Evolutionary conservation across 30 jellyfish, hydroid and myxozoan species (phyloP).

Genomic region (Rhopilema esculentum): DNA sequence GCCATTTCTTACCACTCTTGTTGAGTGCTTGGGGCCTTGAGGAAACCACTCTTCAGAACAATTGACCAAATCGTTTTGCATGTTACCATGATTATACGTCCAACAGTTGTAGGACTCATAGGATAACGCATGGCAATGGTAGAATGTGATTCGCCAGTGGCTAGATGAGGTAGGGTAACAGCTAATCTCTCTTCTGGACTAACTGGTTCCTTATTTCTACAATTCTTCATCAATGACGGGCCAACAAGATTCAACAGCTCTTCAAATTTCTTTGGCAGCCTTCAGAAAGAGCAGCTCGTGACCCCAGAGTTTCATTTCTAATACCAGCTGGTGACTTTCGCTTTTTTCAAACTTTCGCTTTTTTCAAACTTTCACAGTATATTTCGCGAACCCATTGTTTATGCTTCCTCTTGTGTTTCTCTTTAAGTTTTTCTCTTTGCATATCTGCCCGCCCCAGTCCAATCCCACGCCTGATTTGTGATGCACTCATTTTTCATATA

Average conservation of each 20-base stretch:
- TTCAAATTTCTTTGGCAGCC: slow-evolving; percentile 42
- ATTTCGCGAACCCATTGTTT: slow-evolving; percentile 21
- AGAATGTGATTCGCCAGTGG: slow-evolving; percentile 76
- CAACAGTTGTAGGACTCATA: slow-evolving; percentile 67
- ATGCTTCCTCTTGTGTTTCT: slow-evolving; percentile 27
- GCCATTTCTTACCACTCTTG: slow-evolving; percentile 44
- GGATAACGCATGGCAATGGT: slow-evolving; percentile 68
- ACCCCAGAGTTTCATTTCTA: slow-evolving; percentile 58
- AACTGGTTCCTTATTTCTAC: slow-evolving; percentile 27
- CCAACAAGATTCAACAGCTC: slow-evolving; percentile 50
- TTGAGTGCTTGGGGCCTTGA: slow-evolving; percentile 49
- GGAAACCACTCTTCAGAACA: slow-evolving; percentile 49
- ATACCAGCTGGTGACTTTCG: slow-evolving; percentile 42
- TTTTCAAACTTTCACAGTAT: slow-evolving; percentile 18
- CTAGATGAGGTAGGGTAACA: slow-evolving; percentile 63
- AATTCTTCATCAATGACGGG: slow-evolving; percentile 36
- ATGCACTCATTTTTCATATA: no score
- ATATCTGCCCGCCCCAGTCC: no score
- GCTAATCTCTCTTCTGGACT: slow-evolving; percentile 69
- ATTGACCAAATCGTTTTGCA: slow-evolving; percentile 53
- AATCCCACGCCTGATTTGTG: no score
- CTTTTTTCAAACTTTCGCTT: slow-evolving; percentile 45
- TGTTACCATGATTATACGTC: slow-evolving; percentile 53
- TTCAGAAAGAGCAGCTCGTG: slow-evolving; percentile 61
- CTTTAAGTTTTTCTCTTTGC: slow-evolving; percentile 26